Percentiles rank a stretch among this genome's conserved stretches.
Evolutionary conservation across 2,113 vertebrate genomes (phyloP).

Genomic region (Xenopus tropicalis): DNA sequence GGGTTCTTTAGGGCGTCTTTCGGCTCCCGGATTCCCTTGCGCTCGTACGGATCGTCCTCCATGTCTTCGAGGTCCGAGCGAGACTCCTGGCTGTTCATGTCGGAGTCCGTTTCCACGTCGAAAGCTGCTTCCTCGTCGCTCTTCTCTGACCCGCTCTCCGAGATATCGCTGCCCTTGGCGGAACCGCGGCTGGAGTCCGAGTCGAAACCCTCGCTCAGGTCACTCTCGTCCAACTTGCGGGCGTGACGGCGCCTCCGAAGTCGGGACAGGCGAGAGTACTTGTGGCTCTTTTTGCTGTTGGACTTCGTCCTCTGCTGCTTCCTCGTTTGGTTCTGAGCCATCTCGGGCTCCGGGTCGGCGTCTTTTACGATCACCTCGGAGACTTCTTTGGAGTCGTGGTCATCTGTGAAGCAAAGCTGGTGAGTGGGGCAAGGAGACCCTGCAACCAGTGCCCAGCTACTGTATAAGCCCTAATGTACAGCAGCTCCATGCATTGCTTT

Average conservation of each 20-base stretch:
- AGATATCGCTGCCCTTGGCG: constrained; percentile 78
- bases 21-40: constrained; percentile 36
- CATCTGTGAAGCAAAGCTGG: constrained; percentile 63
- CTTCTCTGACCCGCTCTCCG: constrained; percentile 78
- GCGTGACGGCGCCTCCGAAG: constrained; percentile 77
- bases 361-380: constrained; percentile 55
- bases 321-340: constrained; percentile 34
- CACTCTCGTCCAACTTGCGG: constrained; percentile 84
- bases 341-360: constrained; percentile 36
- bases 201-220: constrained; percentile 95
- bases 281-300: constrained; percentile 71
- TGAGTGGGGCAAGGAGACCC: not conserved
- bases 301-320: constrained; percentile 44
- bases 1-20: constrained; percentile 26
- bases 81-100: constrained; percentile 98
- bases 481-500: not conserved
- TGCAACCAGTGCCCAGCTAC: not conserved
- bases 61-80: constrained; percentile 95
- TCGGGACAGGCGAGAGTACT: constrained; percentile 83
- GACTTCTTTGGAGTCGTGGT: constrained; percentile 68
- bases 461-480: not conserved
- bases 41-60: constrained; percentile 66
- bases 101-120: constrained; percentile 90
- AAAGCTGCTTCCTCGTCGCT: constrained; percentile 87
- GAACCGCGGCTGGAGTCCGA: constrained; percentile 71